Percentiles rank a stretch among this genome's conserved stretches.
Evolutionary conservation across 2,888 invertebrate species (phyloP).

Genomic region (Eueremaeus valkanovi): DNA sequence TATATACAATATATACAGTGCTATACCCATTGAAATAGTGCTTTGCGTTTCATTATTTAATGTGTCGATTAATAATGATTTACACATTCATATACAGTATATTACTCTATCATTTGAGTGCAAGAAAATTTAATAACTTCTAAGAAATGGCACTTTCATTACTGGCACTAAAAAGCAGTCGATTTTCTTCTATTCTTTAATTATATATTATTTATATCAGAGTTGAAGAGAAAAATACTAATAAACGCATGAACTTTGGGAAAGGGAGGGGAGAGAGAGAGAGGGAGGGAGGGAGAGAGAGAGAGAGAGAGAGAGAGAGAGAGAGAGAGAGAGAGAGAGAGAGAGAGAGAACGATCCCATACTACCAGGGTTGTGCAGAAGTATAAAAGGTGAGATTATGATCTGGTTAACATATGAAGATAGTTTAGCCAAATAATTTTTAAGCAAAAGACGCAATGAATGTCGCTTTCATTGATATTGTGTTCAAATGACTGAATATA

Average conservation of each 20-base stretch:
- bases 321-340: slow-evolving; percentile 27
- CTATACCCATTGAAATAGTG: background rate
- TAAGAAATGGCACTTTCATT: slow-evolving; percentile 12
- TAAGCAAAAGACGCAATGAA: too few species aligned
- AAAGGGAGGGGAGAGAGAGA: slow-evolving; percentile 5
- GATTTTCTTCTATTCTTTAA: background rate
- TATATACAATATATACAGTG: too few species aligned
- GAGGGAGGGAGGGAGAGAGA: slow-evolving; percentile 20
- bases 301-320: slow-evolving; percentile 10
- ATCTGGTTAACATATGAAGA: too few species aligned
- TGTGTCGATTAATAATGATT: slow-evolving; percentile 3
- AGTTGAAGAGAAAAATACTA: background rate
- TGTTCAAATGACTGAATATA: too few species aligned
- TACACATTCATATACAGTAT: slow-evolving; percentile 20
- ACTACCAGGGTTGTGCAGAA: background rate
- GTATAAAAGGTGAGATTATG: background rate
- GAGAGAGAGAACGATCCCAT: background rate
- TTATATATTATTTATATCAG: background rate
- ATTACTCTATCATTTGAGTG: slow-evolving; percentile 10
- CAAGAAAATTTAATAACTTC: slow-evolving; percentile 6
- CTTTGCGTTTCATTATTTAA: background rate
- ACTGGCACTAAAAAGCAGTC: background rate
- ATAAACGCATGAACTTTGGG: background rate
- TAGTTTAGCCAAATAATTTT: too few species aligned
- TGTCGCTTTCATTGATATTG: too few species aligned